phyloP scores from a whole-genome alignment of 2,888 invertebrate genomes.

The Sturmia bella region DNA sequence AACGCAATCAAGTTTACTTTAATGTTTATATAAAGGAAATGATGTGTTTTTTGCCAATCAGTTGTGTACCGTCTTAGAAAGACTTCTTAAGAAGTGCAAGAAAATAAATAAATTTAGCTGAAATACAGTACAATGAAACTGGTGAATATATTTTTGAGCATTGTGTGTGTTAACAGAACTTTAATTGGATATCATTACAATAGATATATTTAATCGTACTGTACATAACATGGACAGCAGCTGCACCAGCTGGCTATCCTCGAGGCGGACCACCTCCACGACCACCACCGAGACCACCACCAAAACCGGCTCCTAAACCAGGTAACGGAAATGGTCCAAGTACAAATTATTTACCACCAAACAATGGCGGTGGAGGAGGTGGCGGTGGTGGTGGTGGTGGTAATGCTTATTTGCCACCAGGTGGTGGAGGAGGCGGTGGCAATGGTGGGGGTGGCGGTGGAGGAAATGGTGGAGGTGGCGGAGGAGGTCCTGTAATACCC shows the following conservation, averaged over 20 bases:
- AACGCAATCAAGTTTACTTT: constrained; percentile 3
- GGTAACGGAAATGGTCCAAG: constrained; percentile 3
- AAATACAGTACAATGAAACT: constrained; percentile 45
- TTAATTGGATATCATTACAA: background rate
- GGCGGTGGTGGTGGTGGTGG: constrained; percentile 62
- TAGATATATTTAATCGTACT: constrained; percentile 58
- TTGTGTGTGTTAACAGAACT: background rate
- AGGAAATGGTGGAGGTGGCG: constrained; percentile 69
- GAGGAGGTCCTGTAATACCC: constrained; percentile 76
- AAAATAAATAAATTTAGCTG: background rate
- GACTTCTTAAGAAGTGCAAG: constrained; percentile 31
- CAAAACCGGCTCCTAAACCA: constrained; percentile 48
- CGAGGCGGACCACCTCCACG: constrained; percentile 65
- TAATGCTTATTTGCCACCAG: constrained; percentile 74
- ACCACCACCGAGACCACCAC: constrained; percentile 54
- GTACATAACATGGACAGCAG: constrained; percentile 57
- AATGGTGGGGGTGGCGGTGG: constrained; percentile 64
- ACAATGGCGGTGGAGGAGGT: constrained; percentile 61
- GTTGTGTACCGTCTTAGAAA: constrained; percentile 30
- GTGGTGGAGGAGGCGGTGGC: constrained; percentile 58
- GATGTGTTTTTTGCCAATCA: constrained; percentile 20
- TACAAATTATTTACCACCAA: constrained; percentile 50
- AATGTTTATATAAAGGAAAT: constrained; percentile 63
- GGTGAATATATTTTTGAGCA: constrained; percentile 31
- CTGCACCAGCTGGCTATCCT: constrained; percentile 76